A percentile compares a stretch with the other conserved stretches of the same genome.
These are phyloP conservation scores for Oreochromis spilurus DNA, from an alignment of 2,113 vertebrate genomes.

Conservation along the genomic window DNA sequence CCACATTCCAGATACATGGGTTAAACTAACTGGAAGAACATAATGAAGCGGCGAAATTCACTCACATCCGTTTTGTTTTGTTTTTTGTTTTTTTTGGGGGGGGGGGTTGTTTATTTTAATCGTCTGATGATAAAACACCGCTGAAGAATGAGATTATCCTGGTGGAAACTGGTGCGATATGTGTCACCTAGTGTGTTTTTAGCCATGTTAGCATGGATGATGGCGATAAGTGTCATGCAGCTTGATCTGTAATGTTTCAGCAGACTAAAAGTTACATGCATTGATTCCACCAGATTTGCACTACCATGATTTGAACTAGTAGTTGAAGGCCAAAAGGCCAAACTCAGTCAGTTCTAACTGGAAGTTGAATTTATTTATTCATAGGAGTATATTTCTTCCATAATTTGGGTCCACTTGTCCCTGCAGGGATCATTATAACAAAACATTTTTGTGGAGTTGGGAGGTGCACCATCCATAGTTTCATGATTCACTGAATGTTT, in stretches of 20 bases:
- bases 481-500: background rate
- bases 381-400: background rate
- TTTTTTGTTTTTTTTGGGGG: background rate
- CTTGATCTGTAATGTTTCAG: background rate
- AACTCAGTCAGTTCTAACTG: background rate
- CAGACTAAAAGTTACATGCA: background rate
- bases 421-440: background rate
- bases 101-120: background rate
- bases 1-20: conserved; percentile 7
- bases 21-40: conserved; percentile 23
- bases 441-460: background rate
- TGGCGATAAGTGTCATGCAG: background rate
- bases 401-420: background rate
- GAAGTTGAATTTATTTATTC: background rate
- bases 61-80: background rate
- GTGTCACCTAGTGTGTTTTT: background rate
- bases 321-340: background rate
- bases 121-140: background rate
- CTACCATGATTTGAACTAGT: background rate
- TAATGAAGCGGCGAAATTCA: background rate
- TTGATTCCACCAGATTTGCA: background rate
- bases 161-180: background rate
- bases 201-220: background rate
- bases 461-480: background rate
- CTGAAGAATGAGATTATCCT: background rate